Evolutionary conservation across 2,797 vertebrate genomes (phyloP).

Genomic region (Sebastes matsubarae): DNA sequence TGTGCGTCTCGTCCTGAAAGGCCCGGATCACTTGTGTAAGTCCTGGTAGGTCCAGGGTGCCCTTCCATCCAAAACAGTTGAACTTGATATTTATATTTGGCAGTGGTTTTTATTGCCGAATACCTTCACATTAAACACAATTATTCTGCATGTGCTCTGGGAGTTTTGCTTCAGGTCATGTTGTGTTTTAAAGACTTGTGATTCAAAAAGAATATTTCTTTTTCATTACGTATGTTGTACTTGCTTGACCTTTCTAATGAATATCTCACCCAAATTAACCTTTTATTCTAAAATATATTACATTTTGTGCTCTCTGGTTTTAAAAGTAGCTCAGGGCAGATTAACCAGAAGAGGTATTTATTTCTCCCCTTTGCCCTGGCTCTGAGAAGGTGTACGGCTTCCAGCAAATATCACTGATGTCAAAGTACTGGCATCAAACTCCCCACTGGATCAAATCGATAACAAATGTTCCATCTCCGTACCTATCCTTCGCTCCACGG

Average conservation of each 20-base stretch:
- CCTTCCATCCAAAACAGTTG: slow-evolving; percentile 72
- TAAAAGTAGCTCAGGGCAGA: slow-evolving; percentile 44
- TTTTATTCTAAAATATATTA: slow-evolving; percentile 19
- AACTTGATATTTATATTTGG: slow-evolving; percentile 24
- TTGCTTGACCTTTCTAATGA: slow-evolving; percentile 14
- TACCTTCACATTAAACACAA: slow-evolving; percentile 2
- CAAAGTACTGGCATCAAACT: slow-evolving; percentile 64
- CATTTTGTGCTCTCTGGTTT: slow-evolving; percentile 16
- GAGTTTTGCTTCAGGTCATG: slow-evolving; percentile 5
- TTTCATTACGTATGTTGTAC: not conserved
- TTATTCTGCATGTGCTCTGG: slow-evolving; percentile 2
- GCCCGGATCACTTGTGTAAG: slow-evolving; percentile 98
- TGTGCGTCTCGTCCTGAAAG: slow-evolving; percentile 92
- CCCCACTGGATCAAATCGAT: slow-evolving; percentile 64
- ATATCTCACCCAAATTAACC: slow-evolving; percentile 17
- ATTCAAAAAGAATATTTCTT: slow-evolving; percentile 1
- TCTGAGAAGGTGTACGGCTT: slow-evolving; percentile 25
- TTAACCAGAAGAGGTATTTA: slow-evolving; percentile 38
- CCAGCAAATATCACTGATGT: slow-evolving; percentile 61
- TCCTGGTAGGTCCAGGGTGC: slow-evolving; percentile 87
- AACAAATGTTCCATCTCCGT: slow-evolving; percentile 72
- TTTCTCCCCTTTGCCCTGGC: slow-evolving; percentile 38
- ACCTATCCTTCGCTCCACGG: slow-evolving; percentile 37
- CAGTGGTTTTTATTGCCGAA: slow-evolving; percentile 12
- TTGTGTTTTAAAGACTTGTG: slow-evolving; percentile 9